Base-by-base conservation (phyloP, 35 echinoderm and acorn worm species). In the Stichopus chloronotus region DNA sequence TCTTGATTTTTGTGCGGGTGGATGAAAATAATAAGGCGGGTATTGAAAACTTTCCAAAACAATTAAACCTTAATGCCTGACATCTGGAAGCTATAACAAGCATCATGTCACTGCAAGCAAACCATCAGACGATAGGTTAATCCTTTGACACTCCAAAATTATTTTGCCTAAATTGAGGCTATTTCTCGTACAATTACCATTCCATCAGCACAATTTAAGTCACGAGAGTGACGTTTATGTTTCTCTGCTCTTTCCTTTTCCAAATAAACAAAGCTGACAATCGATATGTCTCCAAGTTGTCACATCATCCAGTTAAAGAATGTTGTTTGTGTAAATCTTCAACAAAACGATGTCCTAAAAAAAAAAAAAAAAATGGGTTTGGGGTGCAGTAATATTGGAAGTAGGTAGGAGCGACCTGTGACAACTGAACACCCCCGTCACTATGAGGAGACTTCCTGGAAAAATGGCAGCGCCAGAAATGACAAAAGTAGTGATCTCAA, bases 181-280 rank as follows among this genome's bases (percentile, higher is more conserved):
- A 58, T 85, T 85, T 85, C 58, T 58, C 55, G 23, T 85, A 59
- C 54, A 58, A 85, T 85, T 58, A 85, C 17, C 79, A 54, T 54
- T 52, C 12, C 17, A 58, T 55, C 82, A 58, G 14, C 56, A 85
- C 55, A 17, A 85, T 85, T 85, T 85, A 85, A 85, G 82, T 85
- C 82, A 85, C 58, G 58, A 85, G 57, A 85, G 10, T 85, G 82
- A 85, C 82, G 9, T 85, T 85, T 58, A 85, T 85, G 57, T 19
- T 25, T 53, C 5, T 14, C 17, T 52, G 5, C 55, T 19, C 52
- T 55, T 58, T 85, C 57, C 82, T 85, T 59, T 58, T 25, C 52
- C 82, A 85, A 85, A 85, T 85, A 85, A 85, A 85, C 82, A 85
- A 53, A 55, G 9, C 20, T 22, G 82, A 85, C 54, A 85, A 85